Conservation (phyloP, 2,888 invertebrate genomes). For the Lampropteryx suffumata region DNA sequence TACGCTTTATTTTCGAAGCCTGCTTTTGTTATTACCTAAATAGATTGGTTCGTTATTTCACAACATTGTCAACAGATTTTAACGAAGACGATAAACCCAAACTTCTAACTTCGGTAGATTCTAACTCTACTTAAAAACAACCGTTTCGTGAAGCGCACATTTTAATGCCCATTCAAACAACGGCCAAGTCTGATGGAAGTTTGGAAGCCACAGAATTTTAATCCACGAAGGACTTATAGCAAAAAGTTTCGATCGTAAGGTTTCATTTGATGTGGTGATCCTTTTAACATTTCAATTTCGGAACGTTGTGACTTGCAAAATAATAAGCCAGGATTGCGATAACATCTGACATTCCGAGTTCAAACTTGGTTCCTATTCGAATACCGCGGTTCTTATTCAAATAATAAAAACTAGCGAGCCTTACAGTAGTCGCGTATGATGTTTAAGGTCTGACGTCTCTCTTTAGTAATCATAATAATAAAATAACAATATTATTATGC, state of each 20-base stretch:
- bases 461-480: no score
- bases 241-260: conserved; percentile 37
- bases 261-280: conserved; percentile 28
- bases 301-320: conserved; percentile 4
- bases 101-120: no score
- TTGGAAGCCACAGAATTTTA: conserved; percentile 41
- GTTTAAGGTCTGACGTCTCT: no score
- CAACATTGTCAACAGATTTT: conserved; percentile 5
- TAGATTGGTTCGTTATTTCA: not conserved
- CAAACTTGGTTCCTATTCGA: not conserved
- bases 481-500: no score
- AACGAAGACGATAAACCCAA: not conserved
- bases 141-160: conserved; percentile 17
- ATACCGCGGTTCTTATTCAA: no score
- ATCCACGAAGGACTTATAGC: conserved; percentile 37
- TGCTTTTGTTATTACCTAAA: no score
- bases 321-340: conserved; percentile 5
- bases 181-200: conserved; percentile 42
- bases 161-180: conserved; percentile 41
- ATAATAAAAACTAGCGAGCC: no score
- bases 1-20: not conserved
- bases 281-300: conserved; percentile 27
- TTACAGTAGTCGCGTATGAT: no score
- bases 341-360: conserved; percentile 3
- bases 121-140: no score